A percentile compares a stretch with the other conserved stretches of the same genome.
phyloP scores from a whole-genome alignment of 2,888 invertebrate species.

The Drosophila subquinaria region DNA sequence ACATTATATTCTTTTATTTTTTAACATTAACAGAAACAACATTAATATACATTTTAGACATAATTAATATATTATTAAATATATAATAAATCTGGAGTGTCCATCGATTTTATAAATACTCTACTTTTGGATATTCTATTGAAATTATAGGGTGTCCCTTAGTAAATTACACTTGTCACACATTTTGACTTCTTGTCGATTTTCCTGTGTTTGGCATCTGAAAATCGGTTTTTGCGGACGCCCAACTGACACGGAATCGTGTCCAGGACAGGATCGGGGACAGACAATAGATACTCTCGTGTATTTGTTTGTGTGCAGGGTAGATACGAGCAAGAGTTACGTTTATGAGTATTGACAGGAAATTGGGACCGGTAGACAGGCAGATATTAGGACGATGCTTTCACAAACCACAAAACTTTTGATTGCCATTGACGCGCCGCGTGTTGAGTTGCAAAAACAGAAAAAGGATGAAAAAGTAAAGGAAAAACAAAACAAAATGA shows the following conservation, averaged over 20 bases:
- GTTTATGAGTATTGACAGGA: conserved; percentile 73
- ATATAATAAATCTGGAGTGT: not conserved
- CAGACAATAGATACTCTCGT: not conserved
- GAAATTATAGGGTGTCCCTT: not conserved
- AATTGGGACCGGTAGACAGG: conserved; percentile 67
- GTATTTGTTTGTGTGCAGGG: not conserved
- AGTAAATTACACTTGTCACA: not conserved
- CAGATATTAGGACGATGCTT: conserved; percentile 41
- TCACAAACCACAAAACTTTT: conserved; percentile 62
- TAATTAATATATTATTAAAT: too few species aligned
- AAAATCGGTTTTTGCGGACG: conserved; percentile 70
- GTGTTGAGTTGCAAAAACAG: conserved; percentile 39
- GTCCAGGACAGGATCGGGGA: conserved; percentile 16
- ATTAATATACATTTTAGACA: too few species aligned
- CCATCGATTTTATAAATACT: not conserved
- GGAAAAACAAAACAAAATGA: not conserved
- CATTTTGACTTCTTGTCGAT: conserved; percentile 21
- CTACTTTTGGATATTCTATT: not conserved
- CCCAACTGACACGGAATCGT: conserved; percentile 66
- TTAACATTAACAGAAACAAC: too few species aligned
- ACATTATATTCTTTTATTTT: too few species aligned
- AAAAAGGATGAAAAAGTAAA: not conserved
- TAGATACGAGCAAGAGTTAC: conserved; percentile 13
- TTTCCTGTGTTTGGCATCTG: conserved; percentile 59
- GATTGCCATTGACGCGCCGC: conserved; percentile 64